Conservation (phyloP, 1,140 invertebrate genomes). For the Plectrocnemia conspersa region DNA sequence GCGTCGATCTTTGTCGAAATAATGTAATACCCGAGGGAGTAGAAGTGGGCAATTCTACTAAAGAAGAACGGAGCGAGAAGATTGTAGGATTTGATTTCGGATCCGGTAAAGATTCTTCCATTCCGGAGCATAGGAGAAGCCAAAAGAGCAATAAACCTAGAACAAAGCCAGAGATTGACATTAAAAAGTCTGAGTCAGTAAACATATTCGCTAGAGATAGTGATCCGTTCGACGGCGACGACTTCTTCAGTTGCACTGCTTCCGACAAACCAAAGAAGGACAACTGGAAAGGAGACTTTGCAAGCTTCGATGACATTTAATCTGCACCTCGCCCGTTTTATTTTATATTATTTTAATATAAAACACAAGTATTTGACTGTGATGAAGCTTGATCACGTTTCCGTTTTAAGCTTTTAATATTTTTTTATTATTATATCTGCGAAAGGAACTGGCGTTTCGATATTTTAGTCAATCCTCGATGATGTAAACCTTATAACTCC, state of each 20-base stretch:
- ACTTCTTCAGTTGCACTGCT: constrained; percentile 66
- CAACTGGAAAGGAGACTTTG: constrained; percentile 48
- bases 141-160: constrained; percentile 30
- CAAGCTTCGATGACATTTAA: constrained; percentile 45
- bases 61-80: constrained; percentile 31
- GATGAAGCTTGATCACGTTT: constrained; percentile 27
- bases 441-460: background rate
- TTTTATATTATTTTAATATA: too few species aligned
- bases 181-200: constrained; percentile 80
- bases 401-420: constrained; percentile 23
- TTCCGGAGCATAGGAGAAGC: constrained; percentile 29
- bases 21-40: constrained; percentile 44
- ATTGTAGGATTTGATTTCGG: constrained; percentile 35
- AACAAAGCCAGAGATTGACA: constrained; percentile 44
- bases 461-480: background rate
- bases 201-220: constrained; percentile 74
- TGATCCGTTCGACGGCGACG: constrained; percentile 82
- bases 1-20: constrained; percentile 25
- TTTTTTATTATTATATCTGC: background rate
- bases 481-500: constrained; percentile 3
- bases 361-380: constrained; percentile 31
- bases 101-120: constrained; percentile 21
- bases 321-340: too few species aligned
- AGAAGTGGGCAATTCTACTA: constrained; percentile 32
- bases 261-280: constrained; percentile 45